Evolutionary conservation across 2,113 vertebrate species (phyloP).

Genomic region (Myrmecobius fasciatus): DNA sequence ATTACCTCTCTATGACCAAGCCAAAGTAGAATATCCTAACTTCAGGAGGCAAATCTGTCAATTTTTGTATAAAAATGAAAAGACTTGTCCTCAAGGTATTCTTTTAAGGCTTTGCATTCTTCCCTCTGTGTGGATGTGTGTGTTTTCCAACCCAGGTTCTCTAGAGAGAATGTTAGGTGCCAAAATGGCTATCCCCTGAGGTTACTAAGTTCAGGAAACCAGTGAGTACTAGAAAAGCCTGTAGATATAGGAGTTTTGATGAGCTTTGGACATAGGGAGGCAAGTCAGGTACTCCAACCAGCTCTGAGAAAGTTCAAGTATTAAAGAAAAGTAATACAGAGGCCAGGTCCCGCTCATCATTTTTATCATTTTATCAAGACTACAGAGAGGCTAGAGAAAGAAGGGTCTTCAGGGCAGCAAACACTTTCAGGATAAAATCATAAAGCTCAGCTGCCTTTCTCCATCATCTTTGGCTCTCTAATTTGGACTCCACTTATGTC

Average conservation of each 20-base stretch:
- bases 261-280: background rate
- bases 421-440: conserved; percentile 2
- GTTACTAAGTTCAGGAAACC: background rate
- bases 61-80: background rate
- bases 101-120: background rate
- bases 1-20: background rate
- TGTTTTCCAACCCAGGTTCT: background rate
- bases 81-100: background rate
- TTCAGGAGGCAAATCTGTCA: background rate
- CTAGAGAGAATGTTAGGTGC: background rate
- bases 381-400: background rate
- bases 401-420: background rate
- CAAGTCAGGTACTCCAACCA: background rate
- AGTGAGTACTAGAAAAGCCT: background rate
- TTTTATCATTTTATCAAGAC: conserved; percentile 49
- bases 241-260: background rate
- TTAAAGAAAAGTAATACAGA: conserved; percentile 9
- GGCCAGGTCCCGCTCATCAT: background rate
- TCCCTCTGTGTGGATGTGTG: background rate
- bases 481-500: conserved; percentile 17
- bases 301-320: background rate
- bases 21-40: background rate
- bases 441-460: conserved; percentile 25
- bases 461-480: conserved; percentile 36
- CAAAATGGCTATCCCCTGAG: background rate